phyloP scores from a whole-genome alignment of 2,888 invertebrate species.

The Augochlorella aurata region DNA sequence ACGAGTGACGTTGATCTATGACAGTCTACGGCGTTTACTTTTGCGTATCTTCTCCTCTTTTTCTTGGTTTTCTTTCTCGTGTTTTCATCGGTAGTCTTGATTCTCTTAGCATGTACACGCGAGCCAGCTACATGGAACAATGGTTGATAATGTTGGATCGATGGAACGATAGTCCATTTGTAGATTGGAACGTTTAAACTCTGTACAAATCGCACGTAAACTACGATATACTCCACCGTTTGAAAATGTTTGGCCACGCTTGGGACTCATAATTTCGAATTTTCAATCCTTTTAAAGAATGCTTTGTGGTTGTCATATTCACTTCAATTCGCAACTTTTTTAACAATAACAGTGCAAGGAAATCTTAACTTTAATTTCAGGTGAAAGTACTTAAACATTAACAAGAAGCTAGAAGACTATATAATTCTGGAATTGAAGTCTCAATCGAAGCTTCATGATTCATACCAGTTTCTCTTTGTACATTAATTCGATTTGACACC shows the following conservation, averaged over 20 bases:
- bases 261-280: neutral
- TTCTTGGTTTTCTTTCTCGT: constrained; percentile 13
- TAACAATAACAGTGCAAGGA: too few relatives aligned
- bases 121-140: constrained; percentile 32
- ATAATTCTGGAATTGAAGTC: neutral
- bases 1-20: constrained; percentile 63
- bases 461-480: too few relatives aligned
- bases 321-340: too few relatives aligned
- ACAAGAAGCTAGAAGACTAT: too few relatives aligned
- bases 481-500: too few relatives aligned
- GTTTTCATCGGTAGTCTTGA: constrained; percentile 15
- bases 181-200: neutral
- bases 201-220: neutral
- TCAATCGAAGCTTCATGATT: too few relatives aligned
- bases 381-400: too few relatives aligned
- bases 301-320: too few relatives aligned
- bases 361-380: too few relatives aligned
- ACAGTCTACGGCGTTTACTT: constrained; percentile 61
- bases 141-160: neutral
- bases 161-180: neutral
- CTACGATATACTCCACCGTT: neutral
- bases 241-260: neutral
- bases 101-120: constrained; percentile 38
- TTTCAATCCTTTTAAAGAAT: neutral
- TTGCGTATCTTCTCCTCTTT: neutral